Evolutionary conservation across 2,797 vertebrate genomes (phyloP).

Genomic region (Loris lydekkerianus): DNA sequence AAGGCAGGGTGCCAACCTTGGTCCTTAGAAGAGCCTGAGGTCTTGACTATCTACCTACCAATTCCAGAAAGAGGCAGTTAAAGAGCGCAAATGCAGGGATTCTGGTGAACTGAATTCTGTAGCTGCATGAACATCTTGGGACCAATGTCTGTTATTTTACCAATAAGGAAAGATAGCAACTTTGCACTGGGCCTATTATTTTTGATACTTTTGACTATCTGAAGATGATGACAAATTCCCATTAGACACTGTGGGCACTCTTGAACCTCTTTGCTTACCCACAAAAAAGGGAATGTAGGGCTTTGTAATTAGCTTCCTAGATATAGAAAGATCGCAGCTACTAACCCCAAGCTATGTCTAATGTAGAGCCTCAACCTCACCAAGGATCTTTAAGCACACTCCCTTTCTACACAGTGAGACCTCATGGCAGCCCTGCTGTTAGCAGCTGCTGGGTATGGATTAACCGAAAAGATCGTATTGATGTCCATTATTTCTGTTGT

Average conservation of each 20-base stretch:
- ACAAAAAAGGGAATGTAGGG: neutral
- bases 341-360: neutral
- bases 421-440: neutral
- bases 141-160: neutral
- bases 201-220: slow-evolving; percentile 60
- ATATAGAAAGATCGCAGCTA: neutral
- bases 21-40: no score
- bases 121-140: neutral
- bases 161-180: slow-evolving; percentile 31
- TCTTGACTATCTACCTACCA: no score
- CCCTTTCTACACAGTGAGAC: neutral
- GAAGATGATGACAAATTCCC: neutral
- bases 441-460: neutral
- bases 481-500: neutral
- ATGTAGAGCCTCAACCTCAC: neutral
- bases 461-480: neutral
- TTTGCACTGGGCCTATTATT: neutral
- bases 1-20: no score
- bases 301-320: slow-evolving; percentile 47
- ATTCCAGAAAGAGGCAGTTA: slow-evolving; percentile 47
- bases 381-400: neutral
- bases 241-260: neutral
- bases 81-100: slow-evolving; percentile 60
- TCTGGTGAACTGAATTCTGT: slow-evolving; percentile 42
- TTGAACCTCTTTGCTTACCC: neutral